Evolutionary conservation across 2,888 invertebrate genomes (phyloP), one percentile per base, ranked within the genome.

Genomic region (Pterostichus niger): DNA sequence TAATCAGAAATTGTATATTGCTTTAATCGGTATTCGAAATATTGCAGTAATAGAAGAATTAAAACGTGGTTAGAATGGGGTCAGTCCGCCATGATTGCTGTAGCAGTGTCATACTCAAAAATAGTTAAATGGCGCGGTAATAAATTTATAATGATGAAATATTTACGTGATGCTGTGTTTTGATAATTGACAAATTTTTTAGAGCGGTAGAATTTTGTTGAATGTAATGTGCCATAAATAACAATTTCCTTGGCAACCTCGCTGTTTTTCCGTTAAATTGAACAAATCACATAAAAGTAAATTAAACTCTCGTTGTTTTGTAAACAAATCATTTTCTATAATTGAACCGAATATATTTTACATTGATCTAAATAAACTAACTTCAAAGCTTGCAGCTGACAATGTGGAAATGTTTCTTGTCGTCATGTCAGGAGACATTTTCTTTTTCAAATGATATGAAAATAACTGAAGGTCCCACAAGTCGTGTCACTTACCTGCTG

Each of bases 251-350:
- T 75, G 75, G 75, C 75, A 75, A 71, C 13, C 44, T 71, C 11
- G 15, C 15, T 31, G 46, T 52, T 75, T 75, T 75, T 75, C 49
- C 33, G 49, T 49, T 75, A 52, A 75, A 75, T 75, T 75, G 33
- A 49, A 52, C 52, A 24, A 75, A 75, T 75, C 52, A 52, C 52
- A 52, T 52, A 75, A 31, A 75, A 75, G 75, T 75, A 75, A 75
- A 75, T 75, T 75, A 75, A 75, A 75, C n/a, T 13, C 52, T 52
- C 52, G 31, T 52, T 75, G 75, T 75, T 75, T 75, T 75, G 75
- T 75, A 75, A 75, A 75, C 75, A 75, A 49, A 75, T 52, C 75
- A 46, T 75, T 52, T 24, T 52, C 75, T 75, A 49, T 73, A 73
- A 73, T 73, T 49, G 73, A 73, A 73, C 46, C 73, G 10, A 11